Evolutionary conservation across 2,113 vertebrate species (phyloP).

Genomic region (Corvus hawaiiensis): DNA sequence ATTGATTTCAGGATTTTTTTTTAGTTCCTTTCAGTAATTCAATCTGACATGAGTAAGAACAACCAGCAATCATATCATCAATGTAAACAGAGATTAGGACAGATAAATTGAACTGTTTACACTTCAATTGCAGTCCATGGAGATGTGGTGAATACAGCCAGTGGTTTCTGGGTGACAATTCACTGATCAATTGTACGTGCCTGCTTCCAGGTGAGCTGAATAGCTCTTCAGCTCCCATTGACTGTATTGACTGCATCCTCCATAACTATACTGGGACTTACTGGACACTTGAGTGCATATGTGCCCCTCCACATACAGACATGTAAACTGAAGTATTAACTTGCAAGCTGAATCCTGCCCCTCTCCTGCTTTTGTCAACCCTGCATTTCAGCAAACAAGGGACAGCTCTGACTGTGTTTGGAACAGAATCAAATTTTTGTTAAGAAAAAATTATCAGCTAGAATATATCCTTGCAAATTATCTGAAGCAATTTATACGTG

Average conservation of each 20-base stretch:
- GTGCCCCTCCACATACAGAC: not conserved
- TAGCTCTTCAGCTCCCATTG: not conserved
- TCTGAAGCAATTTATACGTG: not conserved
- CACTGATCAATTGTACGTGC: not conserved
- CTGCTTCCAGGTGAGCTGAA: not conserved
- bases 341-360: not conserved
- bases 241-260: not conserved
- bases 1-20: not conserved
- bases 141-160: not conserved
- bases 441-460: not conserved
- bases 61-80: not conserved
- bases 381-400: not conserved
- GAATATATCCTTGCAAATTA: not conserved
- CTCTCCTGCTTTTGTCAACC: not conserved
- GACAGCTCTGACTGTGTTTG: not conserved
- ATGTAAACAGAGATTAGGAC: not conserved
- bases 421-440: not conserved
- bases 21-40: not conserved
- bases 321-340: not conserved
- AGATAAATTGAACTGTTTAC: slow-evolving; percentile 17
- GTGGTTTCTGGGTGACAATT: not conserved
- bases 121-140: not conserved
- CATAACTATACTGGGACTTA: not conserved
- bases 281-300: accelerated
- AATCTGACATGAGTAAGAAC: not conserved